Evolutionary conservation across 2,888 invertebrate species (phyloP).

Genomic region (Noctua janthe): DNA sequence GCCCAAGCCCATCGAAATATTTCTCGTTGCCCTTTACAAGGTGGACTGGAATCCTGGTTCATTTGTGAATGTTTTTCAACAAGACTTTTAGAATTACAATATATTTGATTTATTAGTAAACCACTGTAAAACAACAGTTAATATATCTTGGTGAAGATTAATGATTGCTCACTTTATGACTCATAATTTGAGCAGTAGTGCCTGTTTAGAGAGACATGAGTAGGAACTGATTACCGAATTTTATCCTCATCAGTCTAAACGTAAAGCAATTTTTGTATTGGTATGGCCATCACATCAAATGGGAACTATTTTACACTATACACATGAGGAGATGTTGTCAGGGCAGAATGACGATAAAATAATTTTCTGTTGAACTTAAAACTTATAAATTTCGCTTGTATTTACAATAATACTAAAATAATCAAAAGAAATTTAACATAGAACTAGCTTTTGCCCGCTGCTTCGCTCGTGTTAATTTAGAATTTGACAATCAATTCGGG

Average conservation of each 20-base stretch:
- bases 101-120: not conserved
- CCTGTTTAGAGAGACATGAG: not conserved
- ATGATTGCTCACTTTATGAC: not conserved
- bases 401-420: too few relatives aligned
- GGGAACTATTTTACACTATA: not conserved
- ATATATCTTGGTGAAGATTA: not conserved
- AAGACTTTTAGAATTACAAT: not conserved
- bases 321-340: not conserved
- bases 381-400: too few relatives aligned
- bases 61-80: not conserved
- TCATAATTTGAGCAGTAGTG: not conserved
- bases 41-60: not conserved
- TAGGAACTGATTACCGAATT: not conserved
- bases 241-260: too few relatives aligned
- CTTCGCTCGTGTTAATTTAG: too few relatives aligned
- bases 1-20: not conserved
- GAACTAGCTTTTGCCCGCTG: too few relatives aligned
- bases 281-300: not conserved
- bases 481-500: too few relatives aligned
- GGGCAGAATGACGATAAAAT: not conserved
- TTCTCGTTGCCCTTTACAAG: not conserved
- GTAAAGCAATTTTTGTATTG: not conserved
- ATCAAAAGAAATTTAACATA: too few relatives aligned
- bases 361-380: too few relatives aligned
- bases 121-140: not conserved